Percentiles rank a stretch among this genome's conserved stretches.
Evolutionary conservation across 1,140 invertebrate species (phyloP).

Genomic region (Calosoma granatense): DNA sequence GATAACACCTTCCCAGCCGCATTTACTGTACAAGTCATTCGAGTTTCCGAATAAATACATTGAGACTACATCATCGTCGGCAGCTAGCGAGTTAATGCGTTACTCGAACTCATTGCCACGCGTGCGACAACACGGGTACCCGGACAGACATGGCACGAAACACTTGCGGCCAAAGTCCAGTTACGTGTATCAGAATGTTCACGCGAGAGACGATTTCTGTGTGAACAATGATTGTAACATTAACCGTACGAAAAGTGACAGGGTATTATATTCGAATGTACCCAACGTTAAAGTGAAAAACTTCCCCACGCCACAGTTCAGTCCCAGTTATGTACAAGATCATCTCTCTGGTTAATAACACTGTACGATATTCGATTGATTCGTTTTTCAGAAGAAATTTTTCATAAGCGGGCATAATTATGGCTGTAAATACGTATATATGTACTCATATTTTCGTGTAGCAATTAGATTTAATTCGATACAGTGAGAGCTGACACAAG

Average conservation of each 20-base stretch:
- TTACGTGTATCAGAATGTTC: slow-evolving; percentile 30
- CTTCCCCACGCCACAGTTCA: slow-evolving; percentile 30
- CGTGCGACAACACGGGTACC: slow-evolving; percentile 8
- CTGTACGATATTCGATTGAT: too few relatives aligned
- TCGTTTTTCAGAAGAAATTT: too few relatives aligned
- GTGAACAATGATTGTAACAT: slow-evolving; percentile 17
- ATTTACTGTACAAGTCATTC: slow-evolving; percentile 8
- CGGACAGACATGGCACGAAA: slow-evolving; percentile 8
- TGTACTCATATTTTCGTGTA: too few relatives aligned
- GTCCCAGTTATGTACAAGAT: slow-evolving; percentile 30
- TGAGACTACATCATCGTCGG: neutral
- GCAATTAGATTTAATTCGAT: too few relatives aligned
- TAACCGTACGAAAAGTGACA: slow-evolving; percentile 16
- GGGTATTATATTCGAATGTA: slow-evolving; percentile 14
- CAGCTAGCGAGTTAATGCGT: neutral
- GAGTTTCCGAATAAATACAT: slow-evolving; percentile 13
- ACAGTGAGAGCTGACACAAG: too few relatives aligned
- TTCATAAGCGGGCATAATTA: too few relatives aligned
- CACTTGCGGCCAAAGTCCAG: slow-evolving; percentile 22
- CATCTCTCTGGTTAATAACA: slow-evolving; percentile 15
- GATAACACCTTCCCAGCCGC: slow-evolving; percentile 23
- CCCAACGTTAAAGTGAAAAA: slow-evolving; percentile 26
- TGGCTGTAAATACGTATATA: too few relatives aligned
- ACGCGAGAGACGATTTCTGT: slow-evolving; percentile 25
- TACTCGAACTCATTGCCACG: slow-evolving; percentile 15